Base-by-base conservation (phyloP, 2,797 vertebrate genomes). In the Ataeniobius toweri region DNA sequence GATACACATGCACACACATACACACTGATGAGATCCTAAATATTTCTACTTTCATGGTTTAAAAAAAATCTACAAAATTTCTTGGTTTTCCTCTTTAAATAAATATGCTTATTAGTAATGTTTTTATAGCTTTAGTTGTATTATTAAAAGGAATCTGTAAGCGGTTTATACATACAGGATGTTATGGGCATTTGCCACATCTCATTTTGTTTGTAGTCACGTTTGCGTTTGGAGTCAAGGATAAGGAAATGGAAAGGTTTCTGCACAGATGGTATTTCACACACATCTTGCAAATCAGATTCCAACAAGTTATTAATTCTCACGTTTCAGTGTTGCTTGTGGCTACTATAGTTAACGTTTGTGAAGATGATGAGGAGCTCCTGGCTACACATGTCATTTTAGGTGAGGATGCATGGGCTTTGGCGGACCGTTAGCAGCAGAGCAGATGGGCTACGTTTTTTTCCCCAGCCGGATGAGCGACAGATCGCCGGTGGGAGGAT, bases 401-500 rank as follows among this genome's bases (percentile, higher is more conserved):
- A 55, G 78, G 72, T 75, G 79, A 73, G 55, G 78, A 78, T 73
- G 81, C 83, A 88, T 87, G 28, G 79, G 88, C 84, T 89, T 48
- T 51, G 48, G 81, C 24, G 10, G 36, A 12, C 73, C 16, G 2
- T 74, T 50, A 31, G 81, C 76, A 44, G 79, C 56, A 20, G 81
- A 89, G 85, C 91, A 91, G 91, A 93, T 92, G 92, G 91, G 74
- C 71, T 1, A 67, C 75, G 51, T 12, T 71, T 80, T 82, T 26
- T 73, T 46, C 50, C 41, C 84, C 73, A 50, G n/a, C 46, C 71
- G 79, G 86, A 86, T 77, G 83, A 88, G 77, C 68, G 84, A 86
- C 85, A 86, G 86, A 82, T 81, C 36, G 84, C 74, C 16, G 31
- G 91, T 93, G 91, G 92, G 91, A 88, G 90, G 91, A 85, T 9